Evolutionary conservation across 30 jellyfish, hydroid and myxozoan species (phyloP).

Genomic region (Sanderia malayensis): DNA sequence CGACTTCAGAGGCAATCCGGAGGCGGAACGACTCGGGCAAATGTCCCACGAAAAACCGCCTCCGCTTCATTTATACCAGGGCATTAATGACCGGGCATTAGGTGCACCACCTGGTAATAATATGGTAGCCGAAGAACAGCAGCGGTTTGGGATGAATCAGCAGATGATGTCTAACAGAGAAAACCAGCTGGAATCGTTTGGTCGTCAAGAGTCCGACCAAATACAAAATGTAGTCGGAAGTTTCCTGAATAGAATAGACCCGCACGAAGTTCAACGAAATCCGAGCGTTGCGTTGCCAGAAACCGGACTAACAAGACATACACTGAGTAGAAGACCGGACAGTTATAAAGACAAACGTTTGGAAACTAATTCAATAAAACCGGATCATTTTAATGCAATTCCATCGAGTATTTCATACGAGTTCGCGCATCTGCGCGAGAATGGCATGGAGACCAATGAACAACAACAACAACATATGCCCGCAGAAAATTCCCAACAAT

Average conservation of each 20-base stretch:
- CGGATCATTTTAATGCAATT: neutral
- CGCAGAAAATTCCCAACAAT: neutral
- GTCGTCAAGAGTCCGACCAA: slow-evolving; percentile 20
- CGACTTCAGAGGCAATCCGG: neutral
- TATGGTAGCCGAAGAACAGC: slow-evolving; percentile 27
- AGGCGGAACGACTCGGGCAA: slow-evolving; percentile 22
- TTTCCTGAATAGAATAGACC: slow-evolving; percentile 70
- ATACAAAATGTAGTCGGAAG: slow-evolving; percentile 20
- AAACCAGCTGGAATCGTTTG: too few species aligned
- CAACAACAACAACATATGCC: neutral
- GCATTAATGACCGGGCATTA: slow-evolving; percentile 12
- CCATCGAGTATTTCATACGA: neutral
- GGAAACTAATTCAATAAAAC: neutral
- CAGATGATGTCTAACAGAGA: slow-evolving; percentile 1
- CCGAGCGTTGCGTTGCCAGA: slow-evolving; percentile 76
- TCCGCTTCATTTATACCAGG: slow-evolving; percentile 52
- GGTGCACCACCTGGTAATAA: slow-evolving; percentile 1
- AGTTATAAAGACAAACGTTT: too few species aligned
- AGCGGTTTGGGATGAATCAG: slow-evolving; percentile 4
- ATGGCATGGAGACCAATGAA: neutral
- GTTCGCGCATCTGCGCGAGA: neutral
- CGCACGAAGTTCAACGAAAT: slow-evolving; percentile 61
- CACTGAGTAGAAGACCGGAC: slow-evolving; percentile 35
- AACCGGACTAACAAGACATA: slow-evolving; percentile 56
- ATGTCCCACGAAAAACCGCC: slow-evolving; percentile 44